Evolutionary conservation across 2,888 invertebrate genomes (phyloP).

Genomic region (Junonia oenone): DNA sequence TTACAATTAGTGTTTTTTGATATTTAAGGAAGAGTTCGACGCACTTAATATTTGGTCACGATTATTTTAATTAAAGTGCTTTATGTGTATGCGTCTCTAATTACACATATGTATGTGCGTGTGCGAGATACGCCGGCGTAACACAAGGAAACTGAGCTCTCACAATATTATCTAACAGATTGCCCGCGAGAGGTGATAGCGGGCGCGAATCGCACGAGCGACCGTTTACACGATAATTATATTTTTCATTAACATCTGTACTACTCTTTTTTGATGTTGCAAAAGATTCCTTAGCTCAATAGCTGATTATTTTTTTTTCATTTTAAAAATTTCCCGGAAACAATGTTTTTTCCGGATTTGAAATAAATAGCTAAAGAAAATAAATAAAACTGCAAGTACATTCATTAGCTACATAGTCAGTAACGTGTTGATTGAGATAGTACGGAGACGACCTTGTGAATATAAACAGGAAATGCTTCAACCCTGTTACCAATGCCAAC

Average conservation of each 20-base stretch:
- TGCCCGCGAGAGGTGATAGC: slow-evolving; percentile 27
- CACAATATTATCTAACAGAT: slow-evolving; percentile 56
- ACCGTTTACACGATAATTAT: neutral
- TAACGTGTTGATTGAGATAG: neutral
- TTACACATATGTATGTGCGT: neutral
- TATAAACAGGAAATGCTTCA: slow-evolving; percentile 28
- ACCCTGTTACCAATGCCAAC: slow-evolving; percentile 23
- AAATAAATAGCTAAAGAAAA: neutral
- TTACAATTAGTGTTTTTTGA: neutral
- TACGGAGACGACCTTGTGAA: slow-evolving; percentile 23
- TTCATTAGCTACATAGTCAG: neutral
- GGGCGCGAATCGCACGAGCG: neutral
- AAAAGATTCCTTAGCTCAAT: too few species aligned
- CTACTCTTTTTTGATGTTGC: too few species aligned
- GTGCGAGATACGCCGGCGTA: slow-evolving; percentile 38
- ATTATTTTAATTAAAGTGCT: too few species aligned
- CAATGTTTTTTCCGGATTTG: too few species aligned
- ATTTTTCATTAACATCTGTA: neutral
- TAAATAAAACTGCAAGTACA: neutral
- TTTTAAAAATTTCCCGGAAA: neutral
- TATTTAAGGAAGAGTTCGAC: neutral
- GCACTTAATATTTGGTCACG: too few species aligned
- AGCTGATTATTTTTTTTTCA: neutral
- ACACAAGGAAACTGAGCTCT: slow-evolving; percentile 58
- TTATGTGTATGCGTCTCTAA: neutral